A percentile compares a stretch with the other conserved stretches of the same genome.
phyloP scores from a whole-genome alignment of 2,888 invertebrate species.

The Pterobdella sp. region DNA sequence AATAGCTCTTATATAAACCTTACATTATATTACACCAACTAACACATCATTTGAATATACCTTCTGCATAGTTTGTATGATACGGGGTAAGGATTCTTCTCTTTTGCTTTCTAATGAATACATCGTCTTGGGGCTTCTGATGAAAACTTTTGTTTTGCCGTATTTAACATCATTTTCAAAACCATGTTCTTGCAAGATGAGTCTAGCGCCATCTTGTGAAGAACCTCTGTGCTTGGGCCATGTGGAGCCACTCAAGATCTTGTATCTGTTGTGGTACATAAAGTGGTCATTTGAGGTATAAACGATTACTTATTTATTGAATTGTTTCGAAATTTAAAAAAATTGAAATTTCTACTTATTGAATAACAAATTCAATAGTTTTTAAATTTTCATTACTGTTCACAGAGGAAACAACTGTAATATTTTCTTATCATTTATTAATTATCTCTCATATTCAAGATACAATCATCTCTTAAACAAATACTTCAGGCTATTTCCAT shows the following conservation, averaged over 20 bases:
- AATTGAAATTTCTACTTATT: no score
- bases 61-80: constrained; percentile 86
- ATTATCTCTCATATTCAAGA: no score
- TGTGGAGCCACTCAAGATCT: constrained; percentile 87
- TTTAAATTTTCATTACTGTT: no score
- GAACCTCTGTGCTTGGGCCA: constrained; percentile 86
- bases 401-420: no score
- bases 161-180: constrained; percentile 77
- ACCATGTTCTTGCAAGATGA: constrained; percentile 71
- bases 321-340: constrained; percentile 7
- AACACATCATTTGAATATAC: constrained; percentile 52
- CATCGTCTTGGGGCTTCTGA: constrained; percentile 80
- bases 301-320: not conserved
- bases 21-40: not conserved
- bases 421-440: no score
- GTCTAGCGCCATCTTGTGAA: constrained; percentile 64
- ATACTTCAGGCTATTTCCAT: no score
- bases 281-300: not conserved
- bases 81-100: constrained; percentile 77
- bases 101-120: constrained; percentile 79
- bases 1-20: not conserved
- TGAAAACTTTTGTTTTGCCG: constrained; percentile 90
- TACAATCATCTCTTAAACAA: no score
- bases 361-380: no score
- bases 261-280: constrained; percentile 63